Base-by-base conservation (phyloP, 2,113 vertebrate species). In the Cygnus buccinator region DNA sequence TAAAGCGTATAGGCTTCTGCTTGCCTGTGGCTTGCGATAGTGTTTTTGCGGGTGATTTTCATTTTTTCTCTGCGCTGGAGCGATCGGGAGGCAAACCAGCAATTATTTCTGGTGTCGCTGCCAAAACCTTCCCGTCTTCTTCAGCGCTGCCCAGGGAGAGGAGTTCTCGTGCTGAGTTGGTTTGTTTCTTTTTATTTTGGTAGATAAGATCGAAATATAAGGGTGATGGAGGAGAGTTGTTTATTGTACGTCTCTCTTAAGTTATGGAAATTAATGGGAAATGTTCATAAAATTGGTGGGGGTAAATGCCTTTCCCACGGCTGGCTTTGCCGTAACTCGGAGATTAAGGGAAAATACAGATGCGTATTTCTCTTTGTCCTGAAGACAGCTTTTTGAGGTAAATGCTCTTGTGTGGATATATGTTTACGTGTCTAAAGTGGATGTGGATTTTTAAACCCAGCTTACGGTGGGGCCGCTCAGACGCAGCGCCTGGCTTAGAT, bases 391-490 rank as follows among this genome's bases (percentile, higher is more conserved):
- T 13, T 0, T 43, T 31, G 23, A n/a, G 10, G 18, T 61, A 35
- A 68, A 31, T 41, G 18, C 8, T 68, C 23, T 44, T 20, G 29
- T 9, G 11, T 41, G 26, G 41, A 41, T 41, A 13, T 65, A 7
- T 41, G 11, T 65, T 72, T 48, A 33, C 17, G 10, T n/a, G 23
- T 75, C 44, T 82, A 4, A 57, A 87, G 13, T 11, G 11, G 52
- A 10, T 75, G 22, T 1, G 0, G 55, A 8, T 48, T 94, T 94
- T 75, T 44, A 62, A 87, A 29, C 1, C 4, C n/a, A n/a, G 16
- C 3, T 67, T 58, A 5, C 0, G 7, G 3, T 10, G 9, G 33
- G 15, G 5, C 21, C 15, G 13, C 44, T 22, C 3, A 13, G 46
- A 7, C 57, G 31, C 41, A 17, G 33, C 11, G 13, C 28, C 35